Conservation (phyloP, 2,888 invertebrate species). For the Andrena marginata region DNA sequence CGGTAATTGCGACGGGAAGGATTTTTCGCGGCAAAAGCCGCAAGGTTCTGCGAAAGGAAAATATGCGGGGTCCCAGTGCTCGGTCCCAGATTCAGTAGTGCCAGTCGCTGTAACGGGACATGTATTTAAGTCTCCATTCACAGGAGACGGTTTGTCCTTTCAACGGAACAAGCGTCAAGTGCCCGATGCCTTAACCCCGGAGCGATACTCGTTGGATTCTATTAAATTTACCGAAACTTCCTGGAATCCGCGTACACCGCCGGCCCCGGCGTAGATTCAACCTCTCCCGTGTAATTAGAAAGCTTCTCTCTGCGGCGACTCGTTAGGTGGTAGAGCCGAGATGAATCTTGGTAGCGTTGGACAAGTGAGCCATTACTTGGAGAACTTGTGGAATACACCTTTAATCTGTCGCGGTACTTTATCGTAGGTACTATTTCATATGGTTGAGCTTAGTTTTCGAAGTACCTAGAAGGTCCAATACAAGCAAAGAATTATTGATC, state of each 20-base stretch:
- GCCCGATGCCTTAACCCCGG: constrained; percentile 70
- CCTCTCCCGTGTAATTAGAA: constrained; percentile 61
- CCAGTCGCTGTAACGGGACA: constrained; percentile 71
- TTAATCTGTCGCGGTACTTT: background rate
- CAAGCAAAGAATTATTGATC: too few relatives aligned
- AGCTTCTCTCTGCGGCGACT: constrained; percentile 51
- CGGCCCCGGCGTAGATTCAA: background rate
- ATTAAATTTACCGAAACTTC: constrained; percentile 76
- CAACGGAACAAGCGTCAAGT: constrained; percentile 71
- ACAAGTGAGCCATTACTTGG: constrained; percentile 43
- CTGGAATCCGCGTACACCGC: constrained; percentile 68
- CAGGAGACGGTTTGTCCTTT: constrained; percentile 71
- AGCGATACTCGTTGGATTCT: constrained; percentile 68
- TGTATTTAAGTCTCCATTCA: constrained; percentile 77
- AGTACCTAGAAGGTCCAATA: too few relatives aligned
- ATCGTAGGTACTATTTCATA: background rate
- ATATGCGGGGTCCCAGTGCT: constrained; percentile 8
- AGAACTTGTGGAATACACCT: background rate
- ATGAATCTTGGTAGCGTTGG: constrained; percentile 48
- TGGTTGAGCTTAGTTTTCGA: too few relatives aligned
- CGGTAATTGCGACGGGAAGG: constrained; percentile 28
- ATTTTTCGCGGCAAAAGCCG: constrained; percentile 21
- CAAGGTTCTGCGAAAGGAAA: constrained; percentile 18
- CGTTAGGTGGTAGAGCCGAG: constrained; percentile 22
- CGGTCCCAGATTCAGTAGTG: constrained; percentile 45